Base-by-base conservation (phyloP, 2,797 vertebrate genomes). In the Bryconaethiops microstoma region DNA sequence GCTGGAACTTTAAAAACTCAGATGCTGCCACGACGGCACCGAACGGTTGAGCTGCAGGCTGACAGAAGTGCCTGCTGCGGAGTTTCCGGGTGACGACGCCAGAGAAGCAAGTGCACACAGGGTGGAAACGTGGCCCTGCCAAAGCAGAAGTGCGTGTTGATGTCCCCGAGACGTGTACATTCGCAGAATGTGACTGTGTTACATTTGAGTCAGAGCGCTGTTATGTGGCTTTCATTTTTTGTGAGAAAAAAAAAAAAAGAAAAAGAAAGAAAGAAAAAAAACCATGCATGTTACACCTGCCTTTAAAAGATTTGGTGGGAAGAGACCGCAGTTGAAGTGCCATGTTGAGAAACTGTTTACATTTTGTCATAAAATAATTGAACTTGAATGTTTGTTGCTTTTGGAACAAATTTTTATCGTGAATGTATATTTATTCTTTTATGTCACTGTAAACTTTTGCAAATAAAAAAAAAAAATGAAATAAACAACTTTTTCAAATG, bases 401-500 rank as follows among this genome's bases (percentile, higher is more conserved):
- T 85, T 80, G 74, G 84, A 89, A 90, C 81, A 88, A 77, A 91
- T 89, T 90, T 89, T 86, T 78, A 89, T 84, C 87, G 89, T 92
- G 83, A 90, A 90, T 91, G 89, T 91, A 94, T 94, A 94, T 94
- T 93, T 94, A 93, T 93, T 87, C 57, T 84, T 81, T 6, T 80
- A 76, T 91, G 89, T 90, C 60, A 62, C 9, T 84, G 87, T 87
- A 70, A n/a, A 40, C 79, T 86, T 91, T 91, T 90, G 73, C 76
- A 87, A 86, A 77, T 13, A 35, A 35, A 48, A 78, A 65, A 68
- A 81, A 80, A 54, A 83, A 86, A 83, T 83, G 79, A 83, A 89
- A 80, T 86, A 81, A 88, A 85, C 9, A 14, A 35, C 5, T 29
- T 60, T 60, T 1, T 60, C 7, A 67, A 77, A 78, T 82, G 63